Base-by-base conservation (phyloP, 1,140 invertebrate species). In the Pogonognathellus flavescens region DNA sequence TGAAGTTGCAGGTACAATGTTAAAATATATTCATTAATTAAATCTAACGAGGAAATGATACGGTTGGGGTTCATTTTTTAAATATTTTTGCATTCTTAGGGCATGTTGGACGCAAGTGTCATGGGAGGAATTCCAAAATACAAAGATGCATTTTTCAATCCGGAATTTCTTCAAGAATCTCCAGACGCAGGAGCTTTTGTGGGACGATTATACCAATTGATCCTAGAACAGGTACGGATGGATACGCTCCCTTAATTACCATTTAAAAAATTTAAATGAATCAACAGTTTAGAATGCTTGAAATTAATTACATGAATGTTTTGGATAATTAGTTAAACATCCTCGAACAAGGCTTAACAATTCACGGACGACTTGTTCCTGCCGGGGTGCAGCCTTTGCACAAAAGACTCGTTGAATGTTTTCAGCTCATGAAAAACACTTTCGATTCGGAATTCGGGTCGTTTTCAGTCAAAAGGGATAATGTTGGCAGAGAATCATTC, bases 61-160 rank as follows among this genome's bases (percentile, higher is more conserved):
- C n/a, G n/a, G n/a, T n/a, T n/a, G n/a, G n/a, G n/a, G n/a, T n/a
- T n/a, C n/a, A n/a, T n/a, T n/a, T n/a, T n/a, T n/a, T n/a, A n/a
- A n/a, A 59, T 86, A 7, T 60, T 49, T 84, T 55, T 50, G 50
- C 41, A 81, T 70, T 66, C 11, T 50, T 90, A 93, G 90, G 97
- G 97, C 18, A 96, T 97, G 41, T 97, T 98, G 86, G 97, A 98
- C 90, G 97, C 97, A 0, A 97, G 97, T 88, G 97, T 99, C 0
- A 97, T 97, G 93, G 97, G 97, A n/a, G 97, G 97, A 10, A 96
- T 98, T 80, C 95, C 94, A 52, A 98, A 98, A 90, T 99, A 98
- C 89, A 96, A 97, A 88, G 95, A 97, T 88, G 96, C 97, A 6
- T 98, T 99, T 90, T 95, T 98, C 80, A 95, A 94, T 4, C 91